Conservation (phyloP, 2,888 invertebrate species). For the Megalurothrips usitatus region DNA sequence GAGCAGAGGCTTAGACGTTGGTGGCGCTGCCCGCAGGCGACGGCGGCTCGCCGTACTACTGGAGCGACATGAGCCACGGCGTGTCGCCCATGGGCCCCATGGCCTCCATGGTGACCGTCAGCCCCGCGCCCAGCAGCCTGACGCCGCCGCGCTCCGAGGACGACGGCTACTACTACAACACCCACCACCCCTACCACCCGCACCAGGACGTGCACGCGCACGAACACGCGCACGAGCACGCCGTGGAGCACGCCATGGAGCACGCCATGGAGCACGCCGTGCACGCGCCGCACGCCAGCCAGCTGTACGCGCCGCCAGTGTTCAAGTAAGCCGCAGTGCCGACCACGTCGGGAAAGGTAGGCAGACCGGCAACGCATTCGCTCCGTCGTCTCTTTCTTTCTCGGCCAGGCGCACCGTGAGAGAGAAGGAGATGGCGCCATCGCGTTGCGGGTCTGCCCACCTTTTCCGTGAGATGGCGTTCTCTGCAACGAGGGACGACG, state of each 20-base stretch:
- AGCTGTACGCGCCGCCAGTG: slow-evolving; percentile 8
- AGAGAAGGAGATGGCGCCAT: too few relatives aligned
- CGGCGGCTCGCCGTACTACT: slow-evolving; percentile 19
- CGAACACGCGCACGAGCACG: slow-evolving; percentile 32
- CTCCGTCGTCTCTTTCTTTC: too few relatives aligned
- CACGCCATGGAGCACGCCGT: slow-evolving; percentile 32
- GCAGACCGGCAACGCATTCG: too few relatives aligned
- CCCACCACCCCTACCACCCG: slow-evolving; percentile 30
- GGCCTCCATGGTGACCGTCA: slow-evolving; percentile 18
- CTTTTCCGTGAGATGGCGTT: too few relatives aligned
- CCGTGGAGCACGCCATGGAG: slow-evolving; percentile 32
- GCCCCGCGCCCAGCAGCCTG: slow-evolving; percentile 32
- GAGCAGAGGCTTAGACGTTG: too few relatives aligned
- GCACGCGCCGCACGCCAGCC: slow-evolving; percentile 34
- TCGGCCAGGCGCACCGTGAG: too few relatives aligned
- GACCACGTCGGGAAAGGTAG: too few relatives aligned
- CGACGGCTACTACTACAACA: slow-evolving; percentile 6
- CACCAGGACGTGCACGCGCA: slow-evolving; percentile 31
- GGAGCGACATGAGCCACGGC: not conserved
- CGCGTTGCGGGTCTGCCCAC: too few relatives aligned
- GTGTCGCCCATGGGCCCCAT: slow-evolving; percentile 7
- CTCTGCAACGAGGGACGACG: too few relatives aligned
- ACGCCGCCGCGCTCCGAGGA: slow-evolving; percentile 31
- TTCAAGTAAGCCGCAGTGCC: not conserved
- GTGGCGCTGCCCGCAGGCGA: slow-evolving; percentile 28